Conservation (phyloP, 1,140 invertebrate species). For the Cydia fagiglandana region DNA sequence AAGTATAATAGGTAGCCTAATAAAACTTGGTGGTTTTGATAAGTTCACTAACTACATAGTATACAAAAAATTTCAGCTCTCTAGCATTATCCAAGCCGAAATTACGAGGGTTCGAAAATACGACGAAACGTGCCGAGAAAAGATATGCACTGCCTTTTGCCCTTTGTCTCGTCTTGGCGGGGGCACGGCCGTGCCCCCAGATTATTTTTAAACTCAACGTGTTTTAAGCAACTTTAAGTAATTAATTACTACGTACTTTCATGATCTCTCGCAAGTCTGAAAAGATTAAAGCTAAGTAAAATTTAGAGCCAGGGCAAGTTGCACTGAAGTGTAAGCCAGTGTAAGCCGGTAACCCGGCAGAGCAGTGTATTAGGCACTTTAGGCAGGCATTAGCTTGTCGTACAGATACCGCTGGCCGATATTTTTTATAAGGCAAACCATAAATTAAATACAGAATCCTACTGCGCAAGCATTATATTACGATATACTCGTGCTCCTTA, state of each 20-base stretch:
- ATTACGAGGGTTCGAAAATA: too few species aligned
- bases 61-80: too few species aligned
- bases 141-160: too few species aligned
- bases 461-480: neutral
- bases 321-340: constrained; percentile 3
- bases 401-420: constrained; percentile 2
- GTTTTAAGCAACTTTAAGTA: neutral
- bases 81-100: too few species aligned
- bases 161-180: too few species aligned
- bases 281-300: constrained; percentile 13
- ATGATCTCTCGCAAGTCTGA: neutral
- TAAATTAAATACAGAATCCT: neutral
- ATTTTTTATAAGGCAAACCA: constrained; percentile 16
- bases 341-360: constrained; percentile 11
- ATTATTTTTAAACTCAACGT: too few species aligned
- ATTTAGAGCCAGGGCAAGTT: neutral
- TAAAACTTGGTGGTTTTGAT: too few species aligned
- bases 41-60: too few species aligned
- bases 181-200: too few species aligned
- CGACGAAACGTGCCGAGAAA: too few species aligned
- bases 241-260: neutral
- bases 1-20: too few species aligned
- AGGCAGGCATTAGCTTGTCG: constrained; percentile 18
- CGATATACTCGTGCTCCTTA: neutral
- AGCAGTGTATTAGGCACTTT: constrained; percentile 18